Base-by-base conservation (phyloP, 2,113 vertebrate species). In the Gulo gulo region DNA sequence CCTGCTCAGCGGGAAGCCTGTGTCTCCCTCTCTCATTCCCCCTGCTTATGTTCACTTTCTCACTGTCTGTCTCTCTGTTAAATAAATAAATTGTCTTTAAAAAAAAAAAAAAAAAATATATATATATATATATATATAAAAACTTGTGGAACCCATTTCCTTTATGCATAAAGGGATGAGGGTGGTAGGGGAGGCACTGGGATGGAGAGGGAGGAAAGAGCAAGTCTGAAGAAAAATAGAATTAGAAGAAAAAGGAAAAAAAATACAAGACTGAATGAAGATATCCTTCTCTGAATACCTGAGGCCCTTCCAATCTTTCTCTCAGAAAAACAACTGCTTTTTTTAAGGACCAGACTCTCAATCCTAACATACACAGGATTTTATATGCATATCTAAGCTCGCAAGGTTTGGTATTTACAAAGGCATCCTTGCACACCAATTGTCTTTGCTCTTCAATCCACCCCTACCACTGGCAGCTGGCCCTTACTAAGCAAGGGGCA, bases 81-180 rank as follows among this genome's bases (percentile, higher is more conserved):
- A 61, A 26, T 61, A 61, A 61, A 61, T 61, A 61, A 61, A 61
- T 61, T 26, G 26, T 61, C 21, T 61, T 61, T 0, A 61, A 26
- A 61, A 26, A 61, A 61, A 50, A 50, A 50, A 13, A 23, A 26
- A 61, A 61, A 50, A 50, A 50, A 13, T 8, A 24, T 59, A 24
- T 24, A 59, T 24, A 8, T 59, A 24, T 59, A 59, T 23, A 59
- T 24, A 59, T 24, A 26, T 12, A 63, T 13, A 63, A 5, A 63
- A 31, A 63, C 63, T 4, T 78, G 18, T 12, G 7, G 34, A 16
- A 42, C 47, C 4, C 23, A 24, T 31, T 65, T 74, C 57, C 52
- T 36, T 67, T 11, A n/a, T 34, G 73, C 74, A 29, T 16, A n/a
- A 42, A 47, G 74, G 79, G 12, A 0, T 2, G 0, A 1, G 39